phyloP scores from a whole-genome alignment of 2,113 vertebrate species.

The Sclerurus mexicanus region DNA sequence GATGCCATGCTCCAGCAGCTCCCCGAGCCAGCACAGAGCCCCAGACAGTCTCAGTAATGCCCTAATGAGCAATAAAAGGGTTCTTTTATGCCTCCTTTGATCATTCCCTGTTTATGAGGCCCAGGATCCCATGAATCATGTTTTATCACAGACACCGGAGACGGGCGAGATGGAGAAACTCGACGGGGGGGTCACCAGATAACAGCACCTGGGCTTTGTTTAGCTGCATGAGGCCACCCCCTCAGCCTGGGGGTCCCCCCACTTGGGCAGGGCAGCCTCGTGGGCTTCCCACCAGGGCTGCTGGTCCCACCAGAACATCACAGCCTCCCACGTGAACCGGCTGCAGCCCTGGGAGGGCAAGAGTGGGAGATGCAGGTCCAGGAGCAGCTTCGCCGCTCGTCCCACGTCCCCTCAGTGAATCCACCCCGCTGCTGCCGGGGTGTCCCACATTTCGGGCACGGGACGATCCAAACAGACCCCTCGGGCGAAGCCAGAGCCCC shows the following conservation, averaged over 20 bases:
- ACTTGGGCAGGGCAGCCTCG: not conserved
- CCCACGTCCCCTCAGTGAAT: fast-evolving
- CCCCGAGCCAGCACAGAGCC: not conserved
- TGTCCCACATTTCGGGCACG: fast-evolving
- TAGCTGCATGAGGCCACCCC: not conserved
- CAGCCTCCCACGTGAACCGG: fast-evolving
- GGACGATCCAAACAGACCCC: fast-evolving
- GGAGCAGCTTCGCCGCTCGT: not conserved
- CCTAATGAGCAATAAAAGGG: not conserved
- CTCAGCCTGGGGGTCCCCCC: not conserved
- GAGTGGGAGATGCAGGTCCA: fast-evolving
- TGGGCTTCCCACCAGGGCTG: not conserved
- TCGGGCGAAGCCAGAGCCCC: fast-evolving
- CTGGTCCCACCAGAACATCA: not conserved
- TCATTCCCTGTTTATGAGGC: not conserved
- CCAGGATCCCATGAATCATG: not conserved
- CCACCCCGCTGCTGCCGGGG: fast-evolving
- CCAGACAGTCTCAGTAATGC: not conserved
- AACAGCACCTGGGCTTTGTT: not conserved
- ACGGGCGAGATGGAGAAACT: not conserved
- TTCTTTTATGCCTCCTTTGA: not conserved
- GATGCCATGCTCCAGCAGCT: not conserved
- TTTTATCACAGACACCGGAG: not conserved
- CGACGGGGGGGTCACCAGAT: not conserved
- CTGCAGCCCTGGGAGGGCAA: no score